phyloP scores from a whole-genome alignment of 2,888 invertebrate genomes.

The Amaurobius ferox region DNA sequence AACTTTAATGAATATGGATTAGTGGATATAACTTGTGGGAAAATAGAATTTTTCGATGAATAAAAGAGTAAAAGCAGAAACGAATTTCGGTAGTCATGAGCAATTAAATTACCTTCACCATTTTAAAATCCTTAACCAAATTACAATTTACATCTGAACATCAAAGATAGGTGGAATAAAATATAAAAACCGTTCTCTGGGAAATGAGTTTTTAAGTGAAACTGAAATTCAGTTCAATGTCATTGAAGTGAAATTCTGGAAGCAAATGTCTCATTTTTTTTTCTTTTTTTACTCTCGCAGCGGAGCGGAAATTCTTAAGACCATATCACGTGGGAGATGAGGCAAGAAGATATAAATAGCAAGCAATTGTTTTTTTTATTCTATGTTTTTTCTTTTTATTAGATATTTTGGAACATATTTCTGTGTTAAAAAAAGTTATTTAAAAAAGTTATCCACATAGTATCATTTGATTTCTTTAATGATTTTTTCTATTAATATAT shows the following conservation, averaged over 20 bases:
- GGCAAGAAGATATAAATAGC: background rate
- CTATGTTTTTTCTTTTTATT: no score
- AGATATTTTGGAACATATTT: no score
- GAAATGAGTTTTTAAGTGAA: slow-evolving; percentile 65
- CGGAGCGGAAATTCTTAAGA: background rate
- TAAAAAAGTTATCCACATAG: no score
- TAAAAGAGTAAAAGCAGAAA: background rate
- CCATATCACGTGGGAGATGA: background rate
- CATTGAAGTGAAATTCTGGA: slow-evolving; percentile 23
- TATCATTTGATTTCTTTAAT: no score
- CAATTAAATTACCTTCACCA: slow-evolving; percentile 10
- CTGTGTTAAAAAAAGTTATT: no score
- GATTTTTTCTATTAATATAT: no score
- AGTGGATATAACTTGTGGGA: slow-evolving; percentile 58
- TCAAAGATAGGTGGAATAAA: background rate
- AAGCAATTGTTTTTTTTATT: background rate
- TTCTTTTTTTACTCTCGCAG: background rate
- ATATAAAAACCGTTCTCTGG: background rate
- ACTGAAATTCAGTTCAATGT: slow-evolving; percentile 33
- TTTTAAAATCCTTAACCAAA: slow-evolving; percentile 31
- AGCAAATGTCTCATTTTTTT: slow-evolving; percentile 8
- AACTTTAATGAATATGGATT: slow-evolving; percentile 64
- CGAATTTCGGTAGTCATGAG: slow-evolving; percentile 4
- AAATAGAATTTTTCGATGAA: background rate
- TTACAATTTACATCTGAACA: background rate